A percentile compares a stretch with the other conserved stretches of the same genome.
Evolutionary conservation across 2,888 invertebrate genomes (phyloP).

Genomic region (Philonicus albiceps): DNA sequence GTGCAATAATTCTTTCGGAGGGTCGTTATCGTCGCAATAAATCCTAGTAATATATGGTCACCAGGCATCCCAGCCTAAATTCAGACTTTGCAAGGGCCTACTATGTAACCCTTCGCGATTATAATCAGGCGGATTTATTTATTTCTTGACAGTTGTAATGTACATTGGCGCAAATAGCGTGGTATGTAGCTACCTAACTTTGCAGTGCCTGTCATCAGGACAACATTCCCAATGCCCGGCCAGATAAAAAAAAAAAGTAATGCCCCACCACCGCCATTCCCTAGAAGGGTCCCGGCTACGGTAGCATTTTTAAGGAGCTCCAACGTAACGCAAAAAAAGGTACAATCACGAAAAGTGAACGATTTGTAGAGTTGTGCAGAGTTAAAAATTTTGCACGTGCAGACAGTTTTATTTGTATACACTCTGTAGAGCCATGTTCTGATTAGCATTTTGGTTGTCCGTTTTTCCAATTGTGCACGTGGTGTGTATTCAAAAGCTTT

Average conservation of each 20-base stretch:
- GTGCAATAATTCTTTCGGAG: constrained; percentile 30
- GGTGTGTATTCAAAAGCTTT: not conserved
- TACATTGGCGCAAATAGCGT: constrained; percentile 13
- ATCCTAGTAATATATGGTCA: constrained; percentile 29
- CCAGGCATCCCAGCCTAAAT: constrained; percentile 26
- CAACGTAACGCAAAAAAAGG: not conserved
- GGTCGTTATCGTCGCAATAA: constrained; percentile 17
- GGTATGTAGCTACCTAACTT: not conserved
- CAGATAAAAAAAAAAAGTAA: not conserved
- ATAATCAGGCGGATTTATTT: constrained; percentile 34
- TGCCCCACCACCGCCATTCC: not conserved
- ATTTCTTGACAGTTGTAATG: constrained; percentile 28
- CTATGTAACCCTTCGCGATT: not conserved
- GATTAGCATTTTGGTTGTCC: not conserved
- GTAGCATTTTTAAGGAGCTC: not conserved
- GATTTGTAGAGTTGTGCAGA: not conserved
- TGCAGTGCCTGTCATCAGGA: constrained; percentile 12
- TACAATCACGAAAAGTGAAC: not conserved
- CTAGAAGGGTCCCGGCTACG: not conserved
- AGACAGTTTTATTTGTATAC: not conserved
- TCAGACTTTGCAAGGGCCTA: not conserved
- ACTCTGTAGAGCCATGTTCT: not conserved
- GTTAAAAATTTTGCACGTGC: not conserved
- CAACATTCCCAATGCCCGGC: not conserved
- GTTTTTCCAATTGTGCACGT: not conserved